phyloP scores from a whole-genome alignment of 2,113 vertebrate genomes.

The Silurus meridionalis region DNA sequence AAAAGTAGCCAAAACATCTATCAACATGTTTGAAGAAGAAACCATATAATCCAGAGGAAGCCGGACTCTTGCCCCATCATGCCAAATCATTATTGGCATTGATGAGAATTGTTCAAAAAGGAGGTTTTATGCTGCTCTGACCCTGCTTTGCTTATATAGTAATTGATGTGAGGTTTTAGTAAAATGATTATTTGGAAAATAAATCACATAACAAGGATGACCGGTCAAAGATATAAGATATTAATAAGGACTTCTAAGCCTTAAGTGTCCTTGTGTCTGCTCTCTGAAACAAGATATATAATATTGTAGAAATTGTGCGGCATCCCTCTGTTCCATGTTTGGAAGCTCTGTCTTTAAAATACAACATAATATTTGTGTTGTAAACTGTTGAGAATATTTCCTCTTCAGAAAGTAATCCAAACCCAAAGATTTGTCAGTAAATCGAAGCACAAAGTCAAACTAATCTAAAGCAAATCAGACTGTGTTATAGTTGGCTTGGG shows the following conservation, averaged over 20 bases:
- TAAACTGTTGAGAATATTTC: not conserved
- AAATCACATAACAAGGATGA: not conserved
- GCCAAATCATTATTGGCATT: not conserved
- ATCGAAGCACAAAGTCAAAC: constrained; percentile 16
- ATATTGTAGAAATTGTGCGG: not conserved
- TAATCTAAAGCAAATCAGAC: constrained; percentile 30
- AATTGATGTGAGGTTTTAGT: not conserved
- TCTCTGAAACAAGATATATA: not conserved
- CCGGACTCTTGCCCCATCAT: not conserved
- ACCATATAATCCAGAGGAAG: not conserved
- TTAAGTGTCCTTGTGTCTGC: not conserved
- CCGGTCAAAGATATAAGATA: not conserved
- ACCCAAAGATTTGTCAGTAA: constrained; percentile 31
- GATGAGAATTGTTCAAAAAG: not conserved
- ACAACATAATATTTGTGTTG: not conserved
- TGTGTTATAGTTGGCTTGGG: constrained; percentile 9
- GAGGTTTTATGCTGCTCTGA: not conserved
- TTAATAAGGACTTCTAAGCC: not conserved
- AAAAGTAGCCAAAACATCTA: not conserved
- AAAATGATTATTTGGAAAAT: not conserved
- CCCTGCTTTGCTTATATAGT: not conserved
- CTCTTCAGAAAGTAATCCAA: constrained; percentile 1
- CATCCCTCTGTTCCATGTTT: not conserved
- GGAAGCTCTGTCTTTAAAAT: not conserved
- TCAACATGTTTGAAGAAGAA: not conserved